Conservation (phyloP, 2,888 invertebrate species). For the Cephus pygmeus region DNA sequence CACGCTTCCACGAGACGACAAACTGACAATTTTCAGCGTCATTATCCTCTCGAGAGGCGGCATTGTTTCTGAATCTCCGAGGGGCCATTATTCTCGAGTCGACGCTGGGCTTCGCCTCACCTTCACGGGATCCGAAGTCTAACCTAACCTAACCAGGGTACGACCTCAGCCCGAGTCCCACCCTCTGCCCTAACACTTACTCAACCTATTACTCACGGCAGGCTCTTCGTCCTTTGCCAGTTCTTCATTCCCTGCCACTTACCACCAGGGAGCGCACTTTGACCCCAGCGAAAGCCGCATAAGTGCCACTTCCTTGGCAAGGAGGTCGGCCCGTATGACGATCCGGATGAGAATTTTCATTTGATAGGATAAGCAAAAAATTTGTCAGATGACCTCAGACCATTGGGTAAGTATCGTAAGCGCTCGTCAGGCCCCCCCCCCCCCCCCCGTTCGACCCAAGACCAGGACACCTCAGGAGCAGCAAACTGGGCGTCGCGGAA, state of each 20-base stretch:
- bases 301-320: neutral
- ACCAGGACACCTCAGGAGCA: neutral
- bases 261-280: neutral
- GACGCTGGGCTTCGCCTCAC: neutral
- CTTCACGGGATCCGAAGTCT: neutral
- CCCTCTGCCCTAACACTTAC: neutral
- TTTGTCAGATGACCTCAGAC: neutral
- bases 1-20: constrained; percentile 44
- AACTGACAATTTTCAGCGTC: constrained; percentile 53
- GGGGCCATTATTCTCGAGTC: constrained; percentile 38
- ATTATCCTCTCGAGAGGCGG: constrained; percentile 48
- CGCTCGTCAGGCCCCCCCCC: neutral
- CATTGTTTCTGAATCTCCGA: constrained; percentile 51
- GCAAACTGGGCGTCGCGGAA: neutral
- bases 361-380: too few species aligned
- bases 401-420: neutral
- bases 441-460: neutral
- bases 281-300: neutral
- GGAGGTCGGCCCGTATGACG: neutral
- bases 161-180: neutral
- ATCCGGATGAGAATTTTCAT: neutral
- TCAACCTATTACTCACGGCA: neutral
- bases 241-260: neutral
- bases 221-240: neutral
- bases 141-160: constrained; percentile 4